Evolutionary conservation across 2,797 vertebrate species (phyloP).

Genomic region (Cossypha polioptera): DNA sequence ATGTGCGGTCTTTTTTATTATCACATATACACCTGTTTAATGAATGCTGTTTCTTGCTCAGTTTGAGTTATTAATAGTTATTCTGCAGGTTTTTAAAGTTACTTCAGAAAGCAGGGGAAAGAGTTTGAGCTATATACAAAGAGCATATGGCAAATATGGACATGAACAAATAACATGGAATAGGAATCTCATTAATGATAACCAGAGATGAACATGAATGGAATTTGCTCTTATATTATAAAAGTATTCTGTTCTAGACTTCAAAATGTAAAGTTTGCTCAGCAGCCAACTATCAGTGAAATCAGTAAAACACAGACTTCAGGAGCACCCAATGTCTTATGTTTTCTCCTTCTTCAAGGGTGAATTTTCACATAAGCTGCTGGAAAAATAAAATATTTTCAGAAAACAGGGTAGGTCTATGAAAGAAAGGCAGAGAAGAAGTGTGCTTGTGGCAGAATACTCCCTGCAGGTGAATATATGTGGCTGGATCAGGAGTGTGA

Average conservation of each 20-base stretch:
- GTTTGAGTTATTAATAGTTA: not conserved
- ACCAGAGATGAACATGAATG: not conserved
- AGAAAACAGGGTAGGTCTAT: not conserved
- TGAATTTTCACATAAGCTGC: not conserved
- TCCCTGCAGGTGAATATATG: not conserved
- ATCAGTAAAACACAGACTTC: not conserved
- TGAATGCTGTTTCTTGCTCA: not conserved
- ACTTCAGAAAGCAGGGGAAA: not conserved
- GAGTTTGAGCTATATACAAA: not conserved
- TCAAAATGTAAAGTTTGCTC: not conserved
- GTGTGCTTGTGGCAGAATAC: not conserved
- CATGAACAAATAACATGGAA: not conserved
- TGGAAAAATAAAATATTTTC: not conserved
- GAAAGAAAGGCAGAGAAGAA: not conserved
- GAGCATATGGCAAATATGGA: not conserved
- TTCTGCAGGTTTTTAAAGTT: not conserved
- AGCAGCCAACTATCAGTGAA: not conserved
- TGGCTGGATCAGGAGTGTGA: not conserved
- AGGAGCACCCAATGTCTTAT: not conserved
- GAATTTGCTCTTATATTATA: not conserved
- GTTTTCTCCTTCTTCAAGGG: not conserved
- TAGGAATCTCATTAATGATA: not conserved
- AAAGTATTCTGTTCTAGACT: not conserved
- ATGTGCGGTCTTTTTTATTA: not conserved
- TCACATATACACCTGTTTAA: not conserved